phyloP scores from a whole-genome alignment of 2,113 vertebrate species.

The Ctenodactylus gundi region DNA sequence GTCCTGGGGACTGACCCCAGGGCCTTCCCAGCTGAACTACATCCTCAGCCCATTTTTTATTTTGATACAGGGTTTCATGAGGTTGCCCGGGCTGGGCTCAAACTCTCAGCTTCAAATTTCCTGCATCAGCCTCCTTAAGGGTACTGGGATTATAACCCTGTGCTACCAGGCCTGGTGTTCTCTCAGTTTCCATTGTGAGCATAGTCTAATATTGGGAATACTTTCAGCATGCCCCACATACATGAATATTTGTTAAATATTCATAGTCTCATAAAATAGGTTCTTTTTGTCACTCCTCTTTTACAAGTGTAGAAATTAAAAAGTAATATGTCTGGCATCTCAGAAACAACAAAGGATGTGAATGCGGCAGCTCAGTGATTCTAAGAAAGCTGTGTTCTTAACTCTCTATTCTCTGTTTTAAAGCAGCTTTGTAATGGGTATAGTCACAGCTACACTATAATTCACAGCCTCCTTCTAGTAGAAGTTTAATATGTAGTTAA shows the following conservation, averaged over 20 bases:
- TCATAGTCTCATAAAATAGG: not conserved
- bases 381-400: not conserved
- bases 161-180: no score
- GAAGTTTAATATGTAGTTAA: not conserved
- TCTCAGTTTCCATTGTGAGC: not conserved
- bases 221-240: not conserved
- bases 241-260: not conserved
- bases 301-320: not conserved
- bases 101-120: no score
- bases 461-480: not conserved
- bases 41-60: no score
- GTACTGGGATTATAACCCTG: no score
- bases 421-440: not conserved
- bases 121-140: no score
- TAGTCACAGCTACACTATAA: conserved; percentile 2
- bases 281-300: not conserved
- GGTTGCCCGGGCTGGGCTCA: no score
- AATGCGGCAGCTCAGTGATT: not conserved
- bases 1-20: no score
- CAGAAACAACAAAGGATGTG: not conserved
- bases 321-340: not conserved
- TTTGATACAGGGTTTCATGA: no score
- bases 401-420: not conserved
- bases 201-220: not conserved
- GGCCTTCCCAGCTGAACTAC: no score